These are phyloP conservation scores for Pituophis catenifer DNA, from an alignment of 2,113 vertebrate species.

Conservation along the genomic window DNA sequence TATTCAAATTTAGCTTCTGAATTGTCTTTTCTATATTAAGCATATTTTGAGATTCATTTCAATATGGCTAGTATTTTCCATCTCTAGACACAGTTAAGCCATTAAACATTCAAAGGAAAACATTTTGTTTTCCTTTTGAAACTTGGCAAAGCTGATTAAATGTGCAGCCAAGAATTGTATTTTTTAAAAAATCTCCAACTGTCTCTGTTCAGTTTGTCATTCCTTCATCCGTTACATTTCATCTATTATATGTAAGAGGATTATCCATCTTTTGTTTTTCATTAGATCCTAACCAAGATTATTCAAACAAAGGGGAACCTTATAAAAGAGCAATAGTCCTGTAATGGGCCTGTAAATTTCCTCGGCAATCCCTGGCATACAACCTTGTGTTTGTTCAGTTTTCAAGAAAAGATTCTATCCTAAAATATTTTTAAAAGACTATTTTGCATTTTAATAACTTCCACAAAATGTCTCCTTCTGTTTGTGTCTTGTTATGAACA, in stretches of 20 bases:
- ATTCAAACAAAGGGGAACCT: constrained; percentile 26
- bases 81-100: constrained; percentile 37
- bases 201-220: constrained; percentile 42
- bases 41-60: constrained; percentile 40
- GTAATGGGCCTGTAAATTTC: constrained; percentile 25
- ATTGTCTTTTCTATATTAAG: not conserved
- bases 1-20: constrained; percentile 26
- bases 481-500: not conserved
- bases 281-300: constrained; percentile 17
- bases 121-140: constrained; percentile 47
- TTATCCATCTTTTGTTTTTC: constrained; percentile 42
- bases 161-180: constrained; percentile 30
- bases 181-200: constrained; percentile 10
- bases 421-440: not conserved
- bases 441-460: not conserved
- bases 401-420: not conserved
- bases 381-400: not conserved
- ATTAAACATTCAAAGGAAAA: constrained; percentile 34
- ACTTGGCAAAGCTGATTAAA: constrained; percentile 26
- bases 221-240: constrained; percentile 42
- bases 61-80: constrained; percentile 11
- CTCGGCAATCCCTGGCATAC: not conserved
- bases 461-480: not conserved
- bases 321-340: constrained; percentile 31
- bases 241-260: constrained; percentile 40